phyloP scores from a whole-genome alignment of 2,888 invertebrate species.

The Luperina nickerlii region DNA sequence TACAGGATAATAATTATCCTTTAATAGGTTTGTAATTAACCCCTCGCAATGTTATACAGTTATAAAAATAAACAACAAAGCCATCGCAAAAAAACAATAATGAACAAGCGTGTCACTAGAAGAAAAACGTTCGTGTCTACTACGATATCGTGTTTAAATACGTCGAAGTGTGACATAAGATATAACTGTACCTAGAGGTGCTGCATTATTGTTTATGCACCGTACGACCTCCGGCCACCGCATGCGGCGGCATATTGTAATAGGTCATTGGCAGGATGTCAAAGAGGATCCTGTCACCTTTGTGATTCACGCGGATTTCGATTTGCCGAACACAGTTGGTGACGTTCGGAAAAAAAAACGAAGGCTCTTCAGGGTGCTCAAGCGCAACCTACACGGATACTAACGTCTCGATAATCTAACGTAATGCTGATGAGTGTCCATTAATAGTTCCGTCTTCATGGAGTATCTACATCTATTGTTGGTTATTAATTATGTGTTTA shows the following conservation, averaged over 20 bases:
- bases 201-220: constrained; percentile 70
- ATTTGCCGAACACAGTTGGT: constrained; percentile 46
- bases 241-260: constrained; percentile 74
- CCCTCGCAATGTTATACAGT: background rate
- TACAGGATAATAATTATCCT: background rate
- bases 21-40: background rate
- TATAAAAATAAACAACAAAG: constrained; percentile 10
- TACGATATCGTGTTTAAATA: constrained; percentile 59
- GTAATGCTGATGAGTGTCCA: constrained; percentile 56
- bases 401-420: constrained; percentile 66
- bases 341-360: constrained; percentile 34
- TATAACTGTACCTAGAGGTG: constrained; percentile 55
- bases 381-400: constrained; percentile 70
- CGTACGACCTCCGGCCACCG: constrained; percentile 64
- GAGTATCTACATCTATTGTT: background rate
- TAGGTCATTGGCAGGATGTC: constrained; percentile 88
- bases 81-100: constrained; percentile 7
- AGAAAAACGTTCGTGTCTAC: constrained; percentile 45
- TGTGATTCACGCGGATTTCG: constrained; percentile 70
- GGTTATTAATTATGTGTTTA: constrained; percentile 1
- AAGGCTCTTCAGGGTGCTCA: constrained; percentile 68
- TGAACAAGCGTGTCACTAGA: constrained; percentile 45
- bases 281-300: constrained; percentile 70
- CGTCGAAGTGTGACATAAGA: constrained; percentile 65
- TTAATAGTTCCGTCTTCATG: constrained; percentile 52